Base-by-base conservation (phyloP, 2,797 vertebrate species). In the Lepus townsendii region DNA sequence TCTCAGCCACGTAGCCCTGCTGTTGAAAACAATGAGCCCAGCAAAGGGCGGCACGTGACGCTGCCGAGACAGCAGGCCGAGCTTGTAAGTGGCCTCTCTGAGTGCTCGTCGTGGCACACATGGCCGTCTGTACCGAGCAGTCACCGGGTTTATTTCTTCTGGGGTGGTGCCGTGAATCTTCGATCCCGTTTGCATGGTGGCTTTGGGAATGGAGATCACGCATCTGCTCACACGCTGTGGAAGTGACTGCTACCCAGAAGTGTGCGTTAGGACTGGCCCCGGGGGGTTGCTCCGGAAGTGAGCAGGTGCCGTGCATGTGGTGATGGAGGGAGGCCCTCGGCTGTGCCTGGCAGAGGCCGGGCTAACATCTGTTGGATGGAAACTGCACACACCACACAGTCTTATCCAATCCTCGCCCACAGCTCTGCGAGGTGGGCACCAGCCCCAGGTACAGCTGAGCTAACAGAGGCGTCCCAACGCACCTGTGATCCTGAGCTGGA, bases 1-100 rank as follows among this genome's bases (percentile, higher is more conserved):
- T 85, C 91, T 95, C 73, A 95, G 82, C 83, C 77, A 75, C 66
- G 65, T 86, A 88, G 24, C 52, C 26, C 63, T 89, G 75, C 83
- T 60, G 42, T 76, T 65, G 88, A 95, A 91, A 93, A 57, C 14
- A 2, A 8, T 13, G 7, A 84, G 38, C 84, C 79, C 42, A 71
- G 16, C 24, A 75, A 35, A 30, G 26, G 22, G 12, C 57, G 79
- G 52, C 65, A 52, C 60, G 35, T 3, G 30, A 66, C 19, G 79
- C 30, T 76, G 91, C 57, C 30, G 17, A 79, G 63, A 77, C 50
- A 19, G 22, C 72, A 62, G 68, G 73, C 16, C 35, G 27, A 72
- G 38, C 75, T 78, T 83, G 24, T 86, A 73, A 92, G 35, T 8
- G 20, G 9, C 75, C 30, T 68, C 27, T 92, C 90, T 87, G 83